phyloP scores from a whole-genome alignment of 2,797 vertebrate genomes.

The Darevskia nairensis region DNA sequence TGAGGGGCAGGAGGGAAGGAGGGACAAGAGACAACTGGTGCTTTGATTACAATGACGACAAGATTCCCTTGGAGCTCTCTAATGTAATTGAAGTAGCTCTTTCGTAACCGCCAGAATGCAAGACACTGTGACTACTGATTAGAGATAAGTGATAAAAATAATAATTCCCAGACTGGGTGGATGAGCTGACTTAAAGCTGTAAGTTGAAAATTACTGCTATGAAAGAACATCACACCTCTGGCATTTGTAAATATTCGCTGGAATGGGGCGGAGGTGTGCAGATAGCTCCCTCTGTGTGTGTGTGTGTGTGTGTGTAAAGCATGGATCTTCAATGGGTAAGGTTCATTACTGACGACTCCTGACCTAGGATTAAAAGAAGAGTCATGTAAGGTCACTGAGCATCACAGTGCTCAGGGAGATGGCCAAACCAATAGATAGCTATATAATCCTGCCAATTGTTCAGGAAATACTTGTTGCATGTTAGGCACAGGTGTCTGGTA shows the following conservation, averaged over 20 bases:
- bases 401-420: neutral
- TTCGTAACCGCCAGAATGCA: slow-evolving; percentile 16
- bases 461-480: neutral
- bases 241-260: slow-evolving; percentile 29
- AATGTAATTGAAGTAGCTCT: slow-evolving; percentile 6
- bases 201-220: slow-evolving; percentile 14
- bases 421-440: neutral
- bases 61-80: slow-evolving; percentile 21
- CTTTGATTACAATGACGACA: slow-evolving; percentile 5
- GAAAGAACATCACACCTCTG: slow-evolving; percentile 13
- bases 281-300: neutral
- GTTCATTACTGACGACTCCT: neutral
- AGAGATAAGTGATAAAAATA: slow-evolving; percentile 24
- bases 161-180: slow-evolving; percentile 18
- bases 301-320: neutral
- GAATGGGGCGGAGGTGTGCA: neutral
- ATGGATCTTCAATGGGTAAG: neutral
- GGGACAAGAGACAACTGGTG: neutral
- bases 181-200: slow-evolving; percentile 24
- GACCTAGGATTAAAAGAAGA: neutral
- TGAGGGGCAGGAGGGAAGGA: neutral
- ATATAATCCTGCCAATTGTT: neutral
- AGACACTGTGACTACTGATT: slow-evolving; percentile 30
- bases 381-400: neutral
- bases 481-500: neutral